Evolutionary conservation across 1,140 invertebrate genomes (phyloP).

Genomic region (Agrypnia vestita): DNA sequence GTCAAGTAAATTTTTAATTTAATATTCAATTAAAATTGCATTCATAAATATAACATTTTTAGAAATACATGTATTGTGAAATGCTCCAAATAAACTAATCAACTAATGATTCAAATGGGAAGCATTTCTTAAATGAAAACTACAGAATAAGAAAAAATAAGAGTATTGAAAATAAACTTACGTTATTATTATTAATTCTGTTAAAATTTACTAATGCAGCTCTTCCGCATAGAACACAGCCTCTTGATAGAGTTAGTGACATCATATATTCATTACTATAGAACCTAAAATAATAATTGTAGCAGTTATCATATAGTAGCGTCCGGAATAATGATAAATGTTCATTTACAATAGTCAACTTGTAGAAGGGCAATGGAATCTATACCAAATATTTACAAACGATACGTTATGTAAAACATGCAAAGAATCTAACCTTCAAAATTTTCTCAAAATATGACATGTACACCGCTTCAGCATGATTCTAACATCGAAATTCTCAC

Average conservation of each 20-base stretch:
- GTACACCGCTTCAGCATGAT: slow-evolving; percentile 6
- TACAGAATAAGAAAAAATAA: not conserved
- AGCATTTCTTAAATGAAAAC: too few relatives aligned
- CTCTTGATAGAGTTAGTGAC: slow-evolving; percentile 43
- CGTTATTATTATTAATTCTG: slow-evolving; percentile 40
- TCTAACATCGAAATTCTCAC: not conserved
- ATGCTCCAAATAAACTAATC: too few relatives aligned
- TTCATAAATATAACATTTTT: too few relatives aligned
- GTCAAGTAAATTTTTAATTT: not conserved
- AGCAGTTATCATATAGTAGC: too few relatives aligned
- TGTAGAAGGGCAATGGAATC: not conserved
- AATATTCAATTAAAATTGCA: too few relatives aligned
- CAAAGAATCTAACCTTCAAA: slow-evolving; percentile 29
- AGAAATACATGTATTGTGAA: too few relatives aligned
- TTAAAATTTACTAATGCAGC: slow-evolving; percentile 34
- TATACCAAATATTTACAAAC: slow-evolving; percentile 23
- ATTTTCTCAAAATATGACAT: not conserved
- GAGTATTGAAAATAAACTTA: slow-evolving; percentile 26
- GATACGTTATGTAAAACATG: slow-evolving; percentile 41
- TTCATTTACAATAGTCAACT: too few relatives aligned
- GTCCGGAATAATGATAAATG: not conserved
- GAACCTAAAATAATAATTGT: slow-evolving; percentile 4
- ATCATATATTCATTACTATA: slow-evolving; percentile 23
- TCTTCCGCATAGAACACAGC: slow-evolving; percentile 45
- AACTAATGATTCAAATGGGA: too few relatives aligned